Conservation (phyloP, 1,140 invertebrate genomes). For the Drosophila baimaii region DNA sequence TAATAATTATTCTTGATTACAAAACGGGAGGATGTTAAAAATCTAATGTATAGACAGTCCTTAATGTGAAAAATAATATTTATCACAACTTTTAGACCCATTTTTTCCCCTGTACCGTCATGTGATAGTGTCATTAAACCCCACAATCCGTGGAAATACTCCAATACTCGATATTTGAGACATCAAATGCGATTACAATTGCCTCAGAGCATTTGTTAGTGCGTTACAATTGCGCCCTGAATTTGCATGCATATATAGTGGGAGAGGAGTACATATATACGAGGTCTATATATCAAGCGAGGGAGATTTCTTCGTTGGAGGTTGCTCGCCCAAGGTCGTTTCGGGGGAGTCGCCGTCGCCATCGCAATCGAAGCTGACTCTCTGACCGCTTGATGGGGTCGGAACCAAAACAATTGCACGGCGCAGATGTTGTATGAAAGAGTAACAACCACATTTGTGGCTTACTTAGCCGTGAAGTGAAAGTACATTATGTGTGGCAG, state of each 20-base stretch:
- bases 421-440: constrained; percentile 19
- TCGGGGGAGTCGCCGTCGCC: constrained; percentile 14
- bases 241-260: constrained; percentile 55
- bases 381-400: constrained; percentile 70
- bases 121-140: constrained; percentile 69
- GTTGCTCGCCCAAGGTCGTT: constrained; percentile 61
- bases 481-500: constrained; percentile 72
- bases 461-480: constrained; percentile 76
- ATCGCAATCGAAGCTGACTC: background rate
- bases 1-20: too few species aligned
- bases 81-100: background rate
- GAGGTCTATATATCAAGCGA: background rate
- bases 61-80: background rate
- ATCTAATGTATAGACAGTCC: too few species aligned
- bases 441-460: constrained; percentile 43
- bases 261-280: background rate
- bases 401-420: constrained; percentile 24
- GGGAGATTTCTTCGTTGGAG: constrained; percentile 16
- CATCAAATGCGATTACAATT: constrained; percentile 56
- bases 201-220: constrained; percentile 44
- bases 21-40: too few species aligned
- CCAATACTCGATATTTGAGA: constrained; percentile 54
- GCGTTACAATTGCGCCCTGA: constrained; percentile 47
- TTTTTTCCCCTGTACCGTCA: constrained; percentile 29
- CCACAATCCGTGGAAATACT: constrained; percentile 38